Evolutionary conservation across 2,113 vertebrate genomes (phyloP).

Genomic region (Datnioides undecimradiatus): DNA sequence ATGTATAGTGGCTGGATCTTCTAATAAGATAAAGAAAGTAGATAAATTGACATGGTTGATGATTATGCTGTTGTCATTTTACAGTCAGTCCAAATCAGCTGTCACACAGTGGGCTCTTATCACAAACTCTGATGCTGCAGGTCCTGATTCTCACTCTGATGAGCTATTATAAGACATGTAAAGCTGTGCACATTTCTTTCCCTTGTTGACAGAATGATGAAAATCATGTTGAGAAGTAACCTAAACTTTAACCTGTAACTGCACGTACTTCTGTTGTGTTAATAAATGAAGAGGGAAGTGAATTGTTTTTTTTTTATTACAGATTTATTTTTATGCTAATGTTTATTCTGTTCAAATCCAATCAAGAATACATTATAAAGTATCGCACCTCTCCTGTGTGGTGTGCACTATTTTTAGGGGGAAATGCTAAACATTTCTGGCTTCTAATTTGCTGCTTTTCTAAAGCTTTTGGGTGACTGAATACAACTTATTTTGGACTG

Average conservation of each 20-base stretch:
- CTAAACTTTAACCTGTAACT: neutral
- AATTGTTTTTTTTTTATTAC: too few species aligned
- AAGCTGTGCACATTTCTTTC: neutral
- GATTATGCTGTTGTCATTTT: conserved; percentile 13
- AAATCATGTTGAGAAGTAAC: conserved; percentile 4
- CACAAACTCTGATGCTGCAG: neutral
- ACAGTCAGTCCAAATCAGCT: neutral
- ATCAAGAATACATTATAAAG: neutral
- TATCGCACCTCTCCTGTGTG: neutral
- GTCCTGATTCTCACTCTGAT: conserved; percentile 19
- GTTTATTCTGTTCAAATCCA: too few species aligned
- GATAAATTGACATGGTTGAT: conserved; percentile 3
- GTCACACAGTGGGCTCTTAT: conserved; percentile 1
- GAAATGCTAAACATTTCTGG: neutral
- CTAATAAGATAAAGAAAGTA: neutral
- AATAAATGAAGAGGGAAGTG: too few species aligned
- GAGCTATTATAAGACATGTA: neutral
- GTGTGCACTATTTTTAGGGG: too few species aligned
- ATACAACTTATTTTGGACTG: neutral
- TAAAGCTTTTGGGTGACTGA: neutral
- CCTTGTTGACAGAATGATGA: neutral
- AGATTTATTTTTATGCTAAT: too few species aligned
- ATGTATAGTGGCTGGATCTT: neutral
- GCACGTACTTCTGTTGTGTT: neutral
- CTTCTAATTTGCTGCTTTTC: neutral